A percentile compares a stretch with the other conserved stretches of the same genome.
Conservation (phyloP, 1,140 invertebrate genomes). For the Philotrypesis tridentata region DNA sequence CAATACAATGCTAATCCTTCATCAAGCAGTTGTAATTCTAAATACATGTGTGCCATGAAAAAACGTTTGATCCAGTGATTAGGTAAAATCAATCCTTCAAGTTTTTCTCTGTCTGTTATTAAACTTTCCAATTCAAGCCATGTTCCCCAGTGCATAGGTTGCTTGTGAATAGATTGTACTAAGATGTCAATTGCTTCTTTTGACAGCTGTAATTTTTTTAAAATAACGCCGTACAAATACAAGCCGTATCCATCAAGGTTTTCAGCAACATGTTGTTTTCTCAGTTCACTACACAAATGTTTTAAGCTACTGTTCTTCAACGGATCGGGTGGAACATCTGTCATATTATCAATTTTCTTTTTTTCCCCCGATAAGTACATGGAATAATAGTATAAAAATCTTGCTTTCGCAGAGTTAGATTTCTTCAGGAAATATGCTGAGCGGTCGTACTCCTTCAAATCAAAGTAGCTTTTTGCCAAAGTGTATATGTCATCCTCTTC, state of each 20-base stretch:
- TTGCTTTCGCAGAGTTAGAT: slow-evolving; percentile 78
- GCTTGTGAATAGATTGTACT: no score
- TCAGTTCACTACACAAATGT: no score
- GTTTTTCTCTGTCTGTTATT: no score
- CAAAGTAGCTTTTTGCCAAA: slow-evolving; percentile 92
- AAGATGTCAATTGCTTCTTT: no score
- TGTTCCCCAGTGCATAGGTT: no score
- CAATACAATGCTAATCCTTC: slow-evolving; percentile 90
- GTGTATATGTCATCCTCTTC: slow-evolving; percentile 83
- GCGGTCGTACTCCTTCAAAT: slow-evolving; percentile 93
- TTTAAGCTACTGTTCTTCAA: slow-evolving; percentile 76
- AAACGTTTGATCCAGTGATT: no score
- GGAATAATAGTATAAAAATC: slow-evolving; percentile 90
- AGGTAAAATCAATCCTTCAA: no score
- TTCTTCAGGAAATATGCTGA: slow-evolving; percentile 88
- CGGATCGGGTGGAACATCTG: slow-evolving; percentile 81
- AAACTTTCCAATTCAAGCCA: no score
- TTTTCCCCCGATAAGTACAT: slow-evolving; percentile 92
- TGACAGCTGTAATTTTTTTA: no score
- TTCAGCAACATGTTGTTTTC: slow-evolving; percentile 76
- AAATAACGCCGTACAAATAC: slow-evolving; percentile 93
- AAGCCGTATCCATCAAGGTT: slow-evolving; percentile 90
- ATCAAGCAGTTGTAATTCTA: no score
- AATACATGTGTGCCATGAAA: no score
- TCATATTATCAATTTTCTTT: slow-evolving; percentile 88